Percentiles rank a stretch among this genome's conserved stretches.
Conservation (phyloP, 23 tunicate genomes). For the Styela clava region DNA sequence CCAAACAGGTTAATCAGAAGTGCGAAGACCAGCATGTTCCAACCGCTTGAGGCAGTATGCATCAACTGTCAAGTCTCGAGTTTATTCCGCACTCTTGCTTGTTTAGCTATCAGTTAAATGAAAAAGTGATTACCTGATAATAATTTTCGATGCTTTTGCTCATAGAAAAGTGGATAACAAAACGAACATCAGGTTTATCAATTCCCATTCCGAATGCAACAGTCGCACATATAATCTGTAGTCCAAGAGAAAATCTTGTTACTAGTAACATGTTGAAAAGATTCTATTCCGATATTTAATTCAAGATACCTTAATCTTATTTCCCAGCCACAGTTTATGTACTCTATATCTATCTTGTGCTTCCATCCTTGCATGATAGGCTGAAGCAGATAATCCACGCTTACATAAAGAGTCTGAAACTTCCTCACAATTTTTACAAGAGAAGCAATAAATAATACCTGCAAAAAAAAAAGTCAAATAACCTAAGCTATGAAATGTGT, state of each 20-base stretch:
- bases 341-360: constrained; percentile 20
- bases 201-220: constrained; percentile 97
- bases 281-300: no score
- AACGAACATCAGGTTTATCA: constrained; percentile 80
- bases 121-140: no score
- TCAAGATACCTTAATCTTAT: constrained; percentile 54
- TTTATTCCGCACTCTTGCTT: no score
- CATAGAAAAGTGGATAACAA: constrained; percentile 80
- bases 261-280: no score
- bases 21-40: no score
- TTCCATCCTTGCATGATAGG: constrained; percentile 56
- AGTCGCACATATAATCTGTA: constrained; percentile 81
- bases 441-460: constrained; percentile 89
- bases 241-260: not conserved
- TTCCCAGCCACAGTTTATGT: constrained; percentile 50
- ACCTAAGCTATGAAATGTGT: no score
- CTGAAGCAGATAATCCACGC: constrained; percentile 36
- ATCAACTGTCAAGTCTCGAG: no score
- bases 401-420: constrained; percentile 36
- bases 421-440: constrained; percentile 58
- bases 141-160: constrained; percentile 89
- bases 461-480: not conserved
- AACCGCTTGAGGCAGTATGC: no score
- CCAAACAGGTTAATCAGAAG: no score
- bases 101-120: no score